Percentiles rank a stretch among this genome's conserved stretches.
Conservation (phyloP, 2,113 vertebrate species). For the Colius striatus region DNA sequence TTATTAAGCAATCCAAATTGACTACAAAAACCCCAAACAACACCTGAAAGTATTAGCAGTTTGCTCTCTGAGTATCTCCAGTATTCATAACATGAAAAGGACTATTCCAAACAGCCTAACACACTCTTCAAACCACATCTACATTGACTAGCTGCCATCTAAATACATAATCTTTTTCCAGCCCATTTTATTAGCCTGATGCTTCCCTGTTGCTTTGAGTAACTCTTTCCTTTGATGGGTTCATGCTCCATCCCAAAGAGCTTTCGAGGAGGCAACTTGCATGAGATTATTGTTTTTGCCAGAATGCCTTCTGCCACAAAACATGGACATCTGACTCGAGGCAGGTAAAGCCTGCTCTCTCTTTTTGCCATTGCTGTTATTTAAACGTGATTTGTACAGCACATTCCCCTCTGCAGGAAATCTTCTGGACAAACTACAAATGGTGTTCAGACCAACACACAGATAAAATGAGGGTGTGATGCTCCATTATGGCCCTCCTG, state of each 20-base stretch:
- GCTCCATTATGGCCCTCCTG: rapidly evolving
- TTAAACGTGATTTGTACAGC: background rate
- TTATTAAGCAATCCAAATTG: background rate
- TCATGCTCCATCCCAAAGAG: background rate
- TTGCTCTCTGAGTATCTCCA: background rate
- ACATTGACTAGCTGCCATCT: background rate
- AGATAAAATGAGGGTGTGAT: background rate
- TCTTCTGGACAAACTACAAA: background rate
- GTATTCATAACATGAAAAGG: background rate
- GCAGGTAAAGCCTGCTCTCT: background rate
- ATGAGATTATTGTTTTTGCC: background rate
- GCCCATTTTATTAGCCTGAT: background rate
- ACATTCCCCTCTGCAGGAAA: background rate
- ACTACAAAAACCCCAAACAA: background rate
- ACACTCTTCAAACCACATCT: background rate
- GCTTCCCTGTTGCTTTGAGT: background rate
- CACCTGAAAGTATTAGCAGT: background rate
- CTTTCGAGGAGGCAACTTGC: background rate
- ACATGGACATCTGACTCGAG: background rate
- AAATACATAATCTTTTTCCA: background rate
- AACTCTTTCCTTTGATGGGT: background rate
- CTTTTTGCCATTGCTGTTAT: background rate
- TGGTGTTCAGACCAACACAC: rapidly evolving
- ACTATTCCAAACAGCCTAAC: background rate
- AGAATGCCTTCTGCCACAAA: background rate